Evolutionary conservation across 2,797 vertebrate genomes (phyloP).

Genomic region (Lithobates sylvaticus): DNA sequence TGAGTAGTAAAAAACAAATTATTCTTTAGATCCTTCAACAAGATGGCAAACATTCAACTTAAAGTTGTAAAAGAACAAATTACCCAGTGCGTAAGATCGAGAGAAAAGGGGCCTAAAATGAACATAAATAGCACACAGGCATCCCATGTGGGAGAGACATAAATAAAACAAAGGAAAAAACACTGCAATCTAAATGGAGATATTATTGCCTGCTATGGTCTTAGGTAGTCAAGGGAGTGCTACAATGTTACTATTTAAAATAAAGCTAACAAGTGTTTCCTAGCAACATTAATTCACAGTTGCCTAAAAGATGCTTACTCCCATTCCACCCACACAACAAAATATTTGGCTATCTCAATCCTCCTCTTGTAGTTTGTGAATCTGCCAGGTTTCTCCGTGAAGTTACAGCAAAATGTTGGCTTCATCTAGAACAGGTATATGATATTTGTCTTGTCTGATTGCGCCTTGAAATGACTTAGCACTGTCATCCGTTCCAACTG

Average conservation of each 20-base stretch:
- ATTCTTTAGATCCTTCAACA: not conserved
- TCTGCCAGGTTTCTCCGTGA: not conserved
- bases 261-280: constrained; percentile 40
- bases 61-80: constrained; percentile 23
- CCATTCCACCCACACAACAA: constrained; percentile 25
- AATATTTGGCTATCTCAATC: constrained; percentile 1
- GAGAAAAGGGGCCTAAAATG: constrained; percentile 16
- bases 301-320: constrained; percentile 21
- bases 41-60: constrained; percentile 20
- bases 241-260: constrained; percentile 58
- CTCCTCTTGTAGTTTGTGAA: not conserved
- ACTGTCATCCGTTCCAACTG: constrained; percentile 8
- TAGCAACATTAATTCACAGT: constrained; percentile 51
- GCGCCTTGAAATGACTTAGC: constrained; percentile 27
- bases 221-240: constrained; percentile 42
- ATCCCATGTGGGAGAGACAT: constrained; percentile 54
- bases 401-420: not conserved
- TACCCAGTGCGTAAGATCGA: constrained; percentile 28
- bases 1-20: not conserved
- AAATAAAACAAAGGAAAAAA: constrained; percentile 34
- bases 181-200: constrained; percentile 26
- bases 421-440: constrained; percentile 32
- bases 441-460: not conserved
- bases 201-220: constrained; percentile 34
- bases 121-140: constrained; percentile 20